A percentile compares a stretch with the other conserved stretches of the same genome.
These are phyloP conservation scores for Pseudois nayaur DNA, from an alignment of 2,113 vertebrate species.

Conservation along the genomic window DNA sequence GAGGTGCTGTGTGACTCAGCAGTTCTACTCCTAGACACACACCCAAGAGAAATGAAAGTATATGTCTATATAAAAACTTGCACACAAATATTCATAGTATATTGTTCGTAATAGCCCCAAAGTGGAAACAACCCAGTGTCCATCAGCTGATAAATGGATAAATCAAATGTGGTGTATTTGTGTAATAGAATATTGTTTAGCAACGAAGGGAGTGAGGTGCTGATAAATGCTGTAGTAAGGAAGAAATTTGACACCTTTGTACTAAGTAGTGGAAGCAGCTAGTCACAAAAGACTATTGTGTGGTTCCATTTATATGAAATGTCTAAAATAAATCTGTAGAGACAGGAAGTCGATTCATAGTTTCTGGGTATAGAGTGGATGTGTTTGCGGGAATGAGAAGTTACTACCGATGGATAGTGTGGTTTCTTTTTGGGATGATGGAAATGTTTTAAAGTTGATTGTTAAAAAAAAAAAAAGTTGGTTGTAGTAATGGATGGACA, in stretches of 20 bases:
- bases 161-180: not conserved
- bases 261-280: not conserved
- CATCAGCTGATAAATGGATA: not conserved
- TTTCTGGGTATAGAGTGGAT: not conserved
- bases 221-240: not conserved
- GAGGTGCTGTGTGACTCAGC: not conserved
- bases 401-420: not conserved
- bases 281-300: not conserved
- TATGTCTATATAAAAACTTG: not conserved
- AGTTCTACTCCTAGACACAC: not conserved
- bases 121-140: not conserved
- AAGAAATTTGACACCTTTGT: not conserved
- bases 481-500: not conserved
- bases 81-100: not conserved
- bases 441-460: not conserved
- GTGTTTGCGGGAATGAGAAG: not conserved
- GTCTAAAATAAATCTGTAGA: not conserved
- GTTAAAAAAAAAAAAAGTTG: not conserved
- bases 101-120: not conserved
- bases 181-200: not conserved
- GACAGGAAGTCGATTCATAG: not conserved
- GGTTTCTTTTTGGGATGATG: not conserved
- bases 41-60: not conserved
- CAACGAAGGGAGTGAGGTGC: not conserved
- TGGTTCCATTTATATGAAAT: not conserved